phyloP scores from a whole-genome alignment of 2,113 vertebrate genomes.

The Oceanodroma tethys region DNA sequence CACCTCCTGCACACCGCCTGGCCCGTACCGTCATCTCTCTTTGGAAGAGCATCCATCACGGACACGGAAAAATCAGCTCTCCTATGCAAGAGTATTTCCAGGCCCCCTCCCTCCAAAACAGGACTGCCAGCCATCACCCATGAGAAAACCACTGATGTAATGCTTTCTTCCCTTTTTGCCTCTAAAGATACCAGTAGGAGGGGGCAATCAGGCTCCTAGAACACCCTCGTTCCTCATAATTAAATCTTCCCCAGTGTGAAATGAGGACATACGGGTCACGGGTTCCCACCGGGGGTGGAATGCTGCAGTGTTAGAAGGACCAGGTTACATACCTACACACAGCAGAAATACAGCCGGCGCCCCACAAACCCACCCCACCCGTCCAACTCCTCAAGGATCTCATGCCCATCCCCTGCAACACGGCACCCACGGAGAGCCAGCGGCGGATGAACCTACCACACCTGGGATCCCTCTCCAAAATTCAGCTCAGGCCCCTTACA shows the following conservation, averaged over 20 bases:
- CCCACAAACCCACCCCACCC: neutral
- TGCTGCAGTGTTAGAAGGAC: constrained; percentile 74
- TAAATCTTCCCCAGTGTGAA: neutral
- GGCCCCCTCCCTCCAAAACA: neutral
- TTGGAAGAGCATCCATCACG: neutral
- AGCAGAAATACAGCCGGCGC: neutral
- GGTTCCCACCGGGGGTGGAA: neutral
- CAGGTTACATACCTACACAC: neutral
- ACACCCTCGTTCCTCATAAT: neutral
- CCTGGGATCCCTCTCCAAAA: neutral
- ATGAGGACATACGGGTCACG: constrained; percentile 50
- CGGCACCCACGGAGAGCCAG: neutral
- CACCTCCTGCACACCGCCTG: no score
- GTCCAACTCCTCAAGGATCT: neutral
- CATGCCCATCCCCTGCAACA: neutral
- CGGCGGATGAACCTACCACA: neutral
- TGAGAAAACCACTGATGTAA: neutral
- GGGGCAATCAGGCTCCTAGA: neutral
- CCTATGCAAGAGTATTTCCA: neutral
- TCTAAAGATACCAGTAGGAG: neutral
- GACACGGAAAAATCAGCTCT: neutral
- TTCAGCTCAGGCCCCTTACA: accelerated
- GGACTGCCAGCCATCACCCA: neutral
- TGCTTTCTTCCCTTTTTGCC: neutral
- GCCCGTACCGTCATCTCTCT: neutral